Conservation (phyloP, 2,888 invertebrate genomes). For the Parnassius glacialis region DNA sequence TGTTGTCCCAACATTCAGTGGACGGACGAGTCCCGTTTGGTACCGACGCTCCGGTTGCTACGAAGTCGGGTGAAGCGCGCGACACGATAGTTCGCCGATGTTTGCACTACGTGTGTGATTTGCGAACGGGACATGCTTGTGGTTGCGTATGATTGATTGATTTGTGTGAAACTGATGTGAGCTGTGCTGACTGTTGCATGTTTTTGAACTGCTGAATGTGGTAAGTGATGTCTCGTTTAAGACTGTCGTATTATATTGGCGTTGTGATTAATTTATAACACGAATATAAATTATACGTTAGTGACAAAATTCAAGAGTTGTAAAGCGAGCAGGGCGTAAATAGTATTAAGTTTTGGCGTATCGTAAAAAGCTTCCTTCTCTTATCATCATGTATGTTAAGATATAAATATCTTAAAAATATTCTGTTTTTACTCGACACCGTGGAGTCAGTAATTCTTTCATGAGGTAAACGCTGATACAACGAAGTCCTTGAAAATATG, state of each 20-base stretch:
- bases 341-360: background rate
- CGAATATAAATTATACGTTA: background rate
- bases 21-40: conserved; percentile 10
- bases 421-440: too few relatives aligned
- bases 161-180: conserved; percentile 8
- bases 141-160: conserved; percentile 6
- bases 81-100: background rate
- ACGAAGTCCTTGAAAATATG: too few relatives aligned
- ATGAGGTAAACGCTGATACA: too few relatives aligned
- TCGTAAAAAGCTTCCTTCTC: conserved; percentile 5
- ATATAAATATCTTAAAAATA: too few relatives aligned
- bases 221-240: conserved; percentile 7
- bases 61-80: conserved; percentile 16
- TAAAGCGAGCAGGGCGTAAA: background rate
- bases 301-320: background rate
- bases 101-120: background rate
- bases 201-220: background rate
- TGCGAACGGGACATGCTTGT: background rate
- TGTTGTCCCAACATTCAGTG: conserved; percentile 16
- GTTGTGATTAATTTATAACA: background rate
- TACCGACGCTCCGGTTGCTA: conserved; percentile 14
- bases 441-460: too few relatives aligned
- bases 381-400: background rate
- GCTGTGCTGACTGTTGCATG: background rate
- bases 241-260: background rate